Evolutionary conservation across 2,888 invertebrate species (phyloP).

Genomic region (Balanococcus diminutus): DNA sequence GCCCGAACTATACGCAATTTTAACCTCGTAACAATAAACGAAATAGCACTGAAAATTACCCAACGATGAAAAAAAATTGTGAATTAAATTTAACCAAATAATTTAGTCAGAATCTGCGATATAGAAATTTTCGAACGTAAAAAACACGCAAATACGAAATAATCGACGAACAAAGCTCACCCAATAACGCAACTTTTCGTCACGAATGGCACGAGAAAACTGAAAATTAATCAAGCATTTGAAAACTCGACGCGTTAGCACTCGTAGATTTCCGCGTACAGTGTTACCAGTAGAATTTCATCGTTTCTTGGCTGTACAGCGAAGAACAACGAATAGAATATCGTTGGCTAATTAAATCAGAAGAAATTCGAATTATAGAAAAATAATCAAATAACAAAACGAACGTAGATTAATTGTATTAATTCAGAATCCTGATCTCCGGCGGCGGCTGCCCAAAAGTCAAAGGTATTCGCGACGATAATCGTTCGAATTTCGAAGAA

Average conservation of each 20-base stretch:
- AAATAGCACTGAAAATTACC: background rate
- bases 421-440: background rate
- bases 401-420: background rate
- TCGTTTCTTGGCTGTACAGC: background rate
- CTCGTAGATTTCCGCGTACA: conserved; percentile 12
- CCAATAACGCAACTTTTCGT: background rate
- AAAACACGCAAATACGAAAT: conserved; percentile 6
- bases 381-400: background rate
- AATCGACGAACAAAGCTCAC: background rate
- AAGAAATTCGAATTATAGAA: too few relatives aligned
- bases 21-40: background rate
- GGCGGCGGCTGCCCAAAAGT: too few relatives aligned
- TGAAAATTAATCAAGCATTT: conserved; percentile 3
- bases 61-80: background rate
- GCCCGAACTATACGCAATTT: background rate
- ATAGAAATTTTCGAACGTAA: background rate
- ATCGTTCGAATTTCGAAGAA: too few relatives aligned
- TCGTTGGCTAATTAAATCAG: background rate
- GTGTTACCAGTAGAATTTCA: background rate
- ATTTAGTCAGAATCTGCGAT: background rate
- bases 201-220: background rate
- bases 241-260: conserved; percentile 9
- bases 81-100: background rate
- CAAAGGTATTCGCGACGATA: too few relatives aligned
- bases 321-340: background rate